Percentiles rank a stretch among this genome's conserved stretches.
phyloP scores from a whole-genome alignment of 2,888 invertebrate species.

The Aphrophora alni region DNA sequence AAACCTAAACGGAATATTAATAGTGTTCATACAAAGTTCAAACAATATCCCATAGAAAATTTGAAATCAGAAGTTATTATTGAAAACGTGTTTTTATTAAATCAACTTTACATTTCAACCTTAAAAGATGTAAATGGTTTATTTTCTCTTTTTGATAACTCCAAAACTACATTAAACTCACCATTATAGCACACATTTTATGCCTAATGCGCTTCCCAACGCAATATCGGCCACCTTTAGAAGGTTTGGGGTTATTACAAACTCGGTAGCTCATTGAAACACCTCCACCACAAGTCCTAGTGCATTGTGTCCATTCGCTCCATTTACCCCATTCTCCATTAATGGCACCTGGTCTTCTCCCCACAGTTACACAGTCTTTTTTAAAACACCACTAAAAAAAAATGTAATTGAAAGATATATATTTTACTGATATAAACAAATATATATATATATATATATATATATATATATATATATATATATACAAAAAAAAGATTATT shows the following conservation, averaged over 20 bases:
- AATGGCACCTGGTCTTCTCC: constrained; percentile 65
- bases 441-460: background rate
- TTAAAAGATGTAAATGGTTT: no score
- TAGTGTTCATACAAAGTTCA: no score
- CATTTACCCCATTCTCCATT: constrained; percentile 73
- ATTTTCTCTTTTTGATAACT: no score
- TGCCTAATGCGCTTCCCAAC: constrained; percentile 74
- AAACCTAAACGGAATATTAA: no score
- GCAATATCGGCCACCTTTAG: constrained; percentile 77
- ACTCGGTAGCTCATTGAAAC: constrained; percentile 72
- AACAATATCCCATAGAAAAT: no score
- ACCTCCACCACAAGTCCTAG: constrained; percentile 85
- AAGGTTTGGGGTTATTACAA: constrained; percentile 76
- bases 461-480: no score
- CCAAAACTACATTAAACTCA: no score
- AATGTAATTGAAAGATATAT: constrained; percentile 58
- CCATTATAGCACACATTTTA: constrained; percentile 80
- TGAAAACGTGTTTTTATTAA: no score
- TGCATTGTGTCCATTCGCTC: constrained; percentile 69
- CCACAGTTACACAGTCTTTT: constrained; percentile 67
- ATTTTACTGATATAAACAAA: no score
- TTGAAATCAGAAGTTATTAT: no score
- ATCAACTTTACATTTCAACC: no score
- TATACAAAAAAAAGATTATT: no score
- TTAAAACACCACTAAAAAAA: constrained; percentile 65